These are phyloP conservation scores for Colaptes auratus DNA, from an alignment of 2,113 vertebrate species.

Conservation along the genomic window DNA sequence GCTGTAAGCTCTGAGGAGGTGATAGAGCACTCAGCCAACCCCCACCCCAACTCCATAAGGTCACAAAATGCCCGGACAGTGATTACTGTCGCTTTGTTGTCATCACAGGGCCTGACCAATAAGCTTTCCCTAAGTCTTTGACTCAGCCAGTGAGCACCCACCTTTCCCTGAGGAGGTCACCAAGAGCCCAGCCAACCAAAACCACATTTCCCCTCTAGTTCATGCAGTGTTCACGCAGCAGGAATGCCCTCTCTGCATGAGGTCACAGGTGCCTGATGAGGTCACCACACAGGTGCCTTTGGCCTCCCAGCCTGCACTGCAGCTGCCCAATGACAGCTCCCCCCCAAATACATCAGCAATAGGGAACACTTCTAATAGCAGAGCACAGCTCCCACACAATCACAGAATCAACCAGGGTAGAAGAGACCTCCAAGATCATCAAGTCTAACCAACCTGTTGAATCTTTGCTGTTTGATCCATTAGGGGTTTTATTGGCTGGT, in stretches of 20 bases:
- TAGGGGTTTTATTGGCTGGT: no score
- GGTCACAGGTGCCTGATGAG: neutral
- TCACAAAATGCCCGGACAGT: accelerated
- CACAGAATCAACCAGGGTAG: no score
- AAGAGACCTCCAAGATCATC: no score
- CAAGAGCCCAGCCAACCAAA: neutral
- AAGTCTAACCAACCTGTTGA: no score
- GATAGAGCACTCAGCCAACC: accelerated
- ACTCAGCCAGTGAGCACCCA: neutral
- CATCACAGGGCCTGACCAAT: accelerated
- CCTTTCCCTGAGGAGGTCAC: neutral
- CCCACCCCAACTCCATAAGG: accelerated
- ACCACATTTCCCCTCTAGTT: accelerated
- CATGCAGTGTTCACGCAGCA: neutral
- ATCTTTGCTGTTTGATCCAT: no score
- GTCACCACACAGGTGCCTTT: neutral
- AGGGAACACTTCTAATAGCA: neutral
- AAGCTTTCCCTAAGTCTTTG: accelerated
- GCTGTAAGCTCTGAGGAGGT: neutral
- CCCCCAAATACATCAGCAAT: neutral
- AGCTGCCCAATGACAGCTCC: no score
- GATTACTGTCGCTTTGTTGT: accelerated
- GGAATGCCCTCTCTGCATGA: accelerated
- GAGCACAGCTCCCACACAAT: neutral
- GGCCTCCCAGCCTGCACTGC: no score